Percentiles rank a stretch among this genome's conserved stretches.
phyloP scores from a whole-genome alignment of 2,113 vertebrate species.

The Pterocles gutturalis region DNA sequence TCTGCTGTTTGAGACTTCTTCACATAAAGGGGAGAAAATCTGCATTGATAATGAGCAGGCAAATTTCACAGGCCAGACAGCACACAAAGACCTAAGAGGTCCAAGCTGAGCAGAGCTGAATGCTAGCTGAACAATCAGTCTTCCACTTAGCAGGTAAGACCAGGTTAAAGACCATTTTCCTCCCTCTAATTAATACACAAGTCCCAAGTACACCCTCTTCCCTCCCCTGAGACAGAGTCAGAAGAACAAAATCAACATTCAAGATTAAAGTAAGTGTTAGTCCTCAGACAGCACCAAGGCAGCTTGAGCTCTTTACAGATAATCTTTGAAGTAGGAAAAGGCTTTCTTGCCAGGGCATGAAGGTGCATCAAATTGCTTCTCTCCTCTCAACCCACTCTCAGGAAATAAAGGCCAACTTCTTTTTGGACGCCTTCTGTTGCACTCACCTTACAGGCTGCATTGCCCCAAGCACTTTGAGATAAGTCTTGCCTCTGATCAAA shows the following conservation, averaged over 20 bases:
- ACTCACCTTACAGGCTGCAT: not conserved
- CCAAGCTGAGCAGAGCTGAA: not conserved
- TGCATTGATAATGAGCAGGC: not conserved
- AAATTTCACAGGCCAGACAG: not conserved
- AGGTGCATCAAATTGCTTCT: conserved; percentile 14
- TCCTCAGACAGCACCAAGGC: not conserved
- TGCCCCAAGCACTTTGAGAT: not conserved
- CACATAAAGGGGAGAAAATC: not conserved
- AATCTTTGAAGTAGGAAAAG: conserved; percentile 53
- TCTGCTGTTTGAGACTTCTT: not conserved
- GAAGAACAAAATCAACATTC: not conserved
- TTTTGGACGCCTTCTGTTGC: not conserved
- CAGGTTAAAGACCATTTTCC: conserved; percentile 9
- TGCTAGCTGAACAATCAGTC: not conserved
- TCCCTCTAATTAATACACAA: not conserved
- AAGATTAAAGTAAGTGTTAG: conserved; percentile 32
- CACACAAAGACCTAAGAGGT: not conserved
- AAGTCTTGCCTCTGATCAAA: not conserved
- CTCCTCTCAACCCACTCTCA: conserved; percentile 12
- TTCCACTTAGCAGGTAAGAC: not conserved
- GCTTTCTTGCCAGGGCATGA: conserved; percentile 29
- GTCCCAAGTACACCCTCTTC: not conserved
- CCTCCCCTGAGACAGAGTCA: not conserved
- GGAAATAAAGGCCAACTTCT: conserved; percentile 9
- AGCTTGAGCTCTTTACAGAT: not conserved